These are phyloP conservation scores for Dendrocincla fuliginosa DNA, from an alignment of 2,797 vertebrate genomes.

Conservation along the genomic window DNA sequence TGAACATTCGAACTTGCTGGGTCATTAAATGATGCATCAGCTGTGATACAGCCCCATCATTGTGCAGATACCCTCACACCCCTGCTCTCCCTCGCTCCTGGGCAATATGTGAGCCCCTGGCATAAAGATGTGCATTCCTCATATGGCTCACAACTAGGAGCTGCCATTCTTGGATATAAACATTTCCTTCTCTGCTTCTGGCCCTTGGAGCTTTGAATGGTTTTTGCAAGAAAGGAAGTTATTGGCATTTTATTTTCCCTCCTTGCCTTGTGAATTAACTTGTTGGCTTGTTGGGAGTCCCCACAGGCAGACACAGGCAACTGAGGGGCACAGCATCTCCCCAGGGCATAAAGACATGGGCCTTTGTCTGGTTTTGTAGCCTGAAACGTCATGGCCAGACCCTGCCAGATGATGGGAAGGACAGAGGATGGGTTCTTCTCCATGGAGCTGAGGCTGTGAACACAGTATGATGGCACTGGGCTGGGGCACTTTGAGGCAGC, in stretches of 20 bases:
- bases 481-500: not conserved
- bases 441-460: not conserved
- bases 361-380: not conserved
- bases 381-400: not conserved
- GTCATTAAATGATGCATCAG: not conserved
- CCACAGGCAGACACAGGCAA: not conserved
- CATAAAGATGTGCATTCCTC: not conserved
- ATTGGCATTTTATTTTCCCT: not conserved
- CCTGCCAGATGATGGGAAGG: not conserved
- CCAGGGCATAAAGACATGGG: not conserved
- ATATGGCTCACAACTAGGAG: not conserved
- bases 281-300: not conserved
- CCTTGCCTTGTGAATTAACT: not conserved
- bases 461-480: not conserved
- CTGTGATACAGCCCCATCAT: not conserved
- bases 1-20: not conserved
- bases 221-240: not conserved
- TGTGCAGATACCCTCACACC: not conserved
- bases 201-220: not conserved
- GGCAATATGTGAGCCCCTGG: fast-evolving
- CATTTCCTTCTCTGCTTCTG: not conserved
- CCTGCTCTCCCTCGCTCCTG: not conserved
- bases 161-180: not conserved
- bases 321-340: not conserved
- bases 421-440: not conserved